phyloP scores from a whole-genome alignment of 2,888 invertebrate species.

The Hydriomena furcata region DNA sequence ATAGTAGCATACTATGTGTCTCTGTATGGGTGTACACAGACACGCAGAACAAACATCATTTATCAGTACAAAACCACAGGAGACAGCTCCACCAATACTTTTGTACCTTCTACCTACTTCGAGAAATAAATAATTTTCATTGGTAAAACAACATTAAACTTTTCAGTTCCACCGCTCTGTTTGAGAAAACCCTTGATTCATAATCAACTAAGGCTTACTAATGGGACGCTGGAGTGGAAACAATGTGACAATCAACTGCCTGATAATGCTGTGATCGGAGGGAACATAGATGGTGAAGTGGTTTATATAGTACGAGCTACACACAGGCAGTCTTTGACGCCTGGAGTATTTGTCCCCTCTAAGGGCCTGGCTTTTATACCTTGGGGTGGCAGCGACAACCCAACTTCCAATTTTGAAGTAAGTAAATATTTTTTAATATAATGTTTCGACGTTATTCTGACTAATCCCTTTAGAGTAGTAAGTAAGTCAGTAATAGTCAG shows the following conservation, averaged over 20 bases:
- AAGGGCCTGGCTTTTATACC: slow-evolving; percentile 88
- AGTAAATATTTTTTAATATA: too few species aligned
- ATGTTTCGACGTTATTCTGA: too few species aligned
- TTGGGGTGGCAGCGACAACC: slow-evolving; percentile 90
- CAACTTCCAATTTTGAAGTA: slow-evolving; percentile 87
- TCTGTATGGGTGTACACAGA: too few species aligned
- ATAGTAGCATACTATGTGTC: too few species aligned
- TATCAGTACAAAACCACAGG: too few species aligned
- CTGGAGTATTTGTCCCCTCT: slow-evolving; percentile 90
- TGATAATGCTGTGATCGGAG: slow-evolving; percentile 87
- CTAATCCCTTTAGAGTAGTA: too few species aligned
- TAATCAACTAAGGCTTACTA: slow-evolving; percentile 37
- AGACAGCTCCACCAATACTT: too few species aligned
- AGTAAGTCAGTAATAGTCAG: too few species aligned
- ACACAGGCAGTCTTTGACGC: slow-evolving; percentile 89
- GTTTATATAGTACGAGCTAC: slow-evolving; percentile 87
- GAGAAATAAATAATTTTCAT: too few species aligned
- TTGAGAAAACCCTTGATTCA: slow-evolving; percentile 28
- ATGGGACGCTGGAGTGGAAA: slow-evolving; percentile 86
- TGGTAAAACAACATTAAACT: background rate
- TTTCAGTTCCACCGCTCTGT: slow-evolving; percentile 47
- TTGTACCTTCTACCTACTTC: too few species aligned
- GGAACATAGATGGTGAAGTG: slow-evolving; percentile 83
- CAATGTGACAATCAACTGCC: slow-evolving; percentile 85
- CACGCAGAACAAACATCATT: too few species aligned